phyloP scores from a whole-genome alignment of 2,888 invertebrate species.

The Cryptus viduatorius region DNA sequence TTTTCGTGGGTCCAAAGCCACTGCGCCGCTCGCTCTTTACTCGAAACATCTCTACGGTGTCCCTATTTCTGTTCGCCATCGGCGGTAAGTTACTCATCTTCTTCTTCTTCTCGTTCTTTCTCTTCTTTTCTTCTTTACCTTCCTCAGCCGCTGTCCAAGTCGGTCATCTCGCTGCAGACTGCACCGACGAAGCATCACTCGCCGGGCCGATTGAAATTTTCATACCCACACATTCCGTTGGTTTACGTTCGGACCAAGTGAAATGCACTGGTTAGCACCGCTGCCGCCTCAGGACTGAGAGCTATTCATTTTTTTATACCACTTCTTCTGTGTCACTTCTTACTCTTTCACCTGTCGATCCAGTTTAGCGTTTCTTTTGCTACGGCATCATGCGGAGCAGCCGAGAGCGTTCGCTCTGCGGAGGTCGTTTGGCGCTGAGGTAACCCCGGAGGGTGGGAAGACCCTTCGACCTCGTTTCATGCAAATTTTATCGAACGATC shows the following conservation, averaged over 20 bases:
- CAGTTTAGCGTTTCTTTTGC: constrained; percentile 35
- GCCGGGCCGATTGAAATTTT: constrained; percentile 81
- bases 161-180: constrained; percentile 43
- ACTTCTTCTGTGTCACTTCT: constrained; percentile 24
- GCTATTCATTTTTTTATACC: constrained; percentile 13
- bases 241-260: constrained; percentile 76
- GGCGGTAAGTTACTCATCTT: constrained; percentile 31
- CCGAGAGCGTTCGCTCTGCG: background rate
- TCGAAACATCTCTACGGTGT: constrained; percentile 52
- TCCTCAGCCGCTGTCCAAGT: constrained; percentile 55
- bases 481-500: constrained; percentile 67
- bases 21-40: constrained; percentile 65
- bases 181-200: constrained; percentile 63
- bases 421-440: background rate
- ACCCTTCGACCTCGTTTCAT: constrained; percentile 44
- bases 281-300: background rate
- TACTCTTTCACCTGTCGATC: constrained; percentile 54
- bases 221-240: constrained; percentile 79
- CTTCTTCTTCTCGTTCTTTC: constrained; percentile 26
- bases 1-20: constrained; percentile 65
- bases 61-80: constrained; percentile 65
- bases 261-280: constrained; percentile 65
- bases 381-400: constrained; percentile 28
- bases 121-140: constrained; percentile 54
- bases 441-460: no score